Evolutionary conservation across 2,113 vertebrate genomes (phyloP).

Genomic region (Lonchura striata): DNA sequence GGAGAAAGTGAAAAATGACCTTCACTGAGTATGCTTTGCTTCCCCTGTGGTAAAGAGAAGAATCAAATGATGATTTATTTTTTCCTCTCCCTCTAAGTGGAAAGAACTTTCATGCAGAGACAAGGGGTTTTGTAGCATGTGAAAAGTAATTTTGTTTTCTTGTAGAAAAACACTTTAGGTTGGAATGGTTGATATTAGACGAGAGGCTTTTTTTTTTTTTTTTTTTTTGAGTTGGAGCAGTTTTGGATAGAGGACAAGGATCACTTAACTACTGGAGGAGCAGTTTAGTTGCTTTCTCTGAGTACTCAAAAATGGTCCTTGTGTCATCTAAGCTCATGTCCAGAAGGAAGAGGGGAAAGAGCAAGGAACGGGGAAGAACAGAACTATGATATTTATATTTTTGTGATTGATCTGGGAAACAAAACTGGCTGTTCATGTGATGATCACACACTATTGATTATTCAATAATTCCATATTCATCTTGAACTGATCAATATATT

Average conservation of each 20-base stretch:
- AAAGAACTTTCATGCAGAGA: background rate
- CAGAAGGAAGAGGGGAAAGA: background rate
- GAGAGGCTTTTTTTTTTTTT: background rate
- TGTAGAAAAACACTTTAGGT: background rate
- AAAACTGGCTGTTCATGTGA: background rate
- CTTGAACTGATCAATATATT: background rate
- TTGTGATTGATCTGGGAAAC: background rate
- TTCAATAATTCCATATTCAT: background rate
- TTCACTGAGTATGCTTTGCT: background rate
- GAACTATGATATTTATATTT: background rate
- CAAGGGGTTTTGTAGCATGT: background rate
- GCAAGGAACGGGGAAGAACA: background rate
- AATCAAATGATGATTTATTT: background rate
- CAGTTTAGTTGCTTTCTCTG: background rate
- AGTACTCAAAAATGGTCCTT: background rate
- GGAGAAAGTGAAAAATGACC: conserved; percentile 7
- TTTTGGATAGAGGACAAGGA: background rate
- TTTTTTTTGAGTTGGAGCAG: background rate
- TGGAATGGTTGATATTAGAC: background rate
- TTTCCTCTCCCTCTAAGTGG: background rate
- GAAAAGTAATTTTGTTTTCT: background rate
- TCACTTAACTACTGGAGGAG: background rate
- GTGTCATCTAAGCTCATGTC: background rate
- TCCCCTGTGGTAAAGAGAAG: background rate
- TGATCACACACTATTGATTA: background rate